phyloP scores from a whole-genome alignment of 2,797 vertebrate genomes.

The Liasis olivaceus region DNA sequence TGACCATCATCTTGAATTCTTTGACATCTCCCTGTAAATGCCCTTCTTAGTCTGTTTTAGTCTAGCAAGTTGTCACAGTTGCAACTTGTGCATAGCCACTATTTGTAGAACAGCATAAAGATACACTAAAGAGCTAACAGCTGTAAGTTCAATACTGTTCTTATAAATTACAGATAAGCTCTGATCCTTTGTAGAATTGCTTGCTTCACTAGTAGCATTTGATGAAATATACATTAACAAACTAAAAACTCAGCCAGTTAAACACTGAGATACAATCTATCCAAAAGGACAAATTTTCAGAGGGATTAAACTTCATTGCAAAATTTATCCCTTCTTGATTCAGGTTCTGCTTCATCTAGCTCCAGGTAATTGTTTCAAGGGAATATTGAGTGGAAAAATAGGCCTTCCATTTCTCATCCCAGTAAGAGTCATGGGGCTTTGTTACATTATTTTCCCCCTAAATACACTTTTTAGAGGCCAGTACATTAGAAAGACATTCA shows the following conservation, averaged over 20 bases:
- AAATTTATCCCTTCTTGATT: not conserved
- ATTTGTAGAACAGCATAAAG: conserved; percentile 25
- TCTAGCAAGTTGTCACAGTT: not conserved
- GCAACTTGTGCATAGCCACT: not conserved
- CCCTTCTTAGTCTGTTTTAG: not conserved
- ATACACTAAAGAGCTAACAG: not conserved
- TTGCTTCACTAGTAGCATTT: conserved; percentile 14
- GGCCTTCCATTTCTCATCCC: not conserved
- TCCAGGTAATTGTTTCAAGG: not conserved
- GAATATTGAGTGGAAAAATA: not conserved
- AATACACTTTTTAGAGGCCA: no score
- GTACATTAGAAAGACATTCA: not conserved
- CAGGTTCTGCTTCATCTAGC: not conserved
- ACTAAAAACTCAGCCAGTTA: conserved; percentile 31
- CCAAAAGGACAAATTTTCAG: conserved; percentile 3
- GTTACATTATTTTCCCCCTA: not conserved
- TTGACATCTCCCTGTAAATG: not conserved
- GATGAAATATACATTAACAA: not conserved
- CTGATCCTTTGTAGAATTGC: not conserved
- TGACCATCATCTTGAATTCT: not conserved
- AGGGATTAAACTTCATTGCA: not conserved
- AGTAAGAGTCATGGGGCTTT: not conserved
- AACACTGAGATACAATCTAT: not conserved
- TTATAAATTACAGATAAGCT: conserved; percentile 13
- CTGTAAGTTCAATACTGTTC: conserved; percentile 8